phyloP scores from a whole-genome alignment of 2,888 invertebrate species.

The Spatulosminthurus flaviceps region DNA sequence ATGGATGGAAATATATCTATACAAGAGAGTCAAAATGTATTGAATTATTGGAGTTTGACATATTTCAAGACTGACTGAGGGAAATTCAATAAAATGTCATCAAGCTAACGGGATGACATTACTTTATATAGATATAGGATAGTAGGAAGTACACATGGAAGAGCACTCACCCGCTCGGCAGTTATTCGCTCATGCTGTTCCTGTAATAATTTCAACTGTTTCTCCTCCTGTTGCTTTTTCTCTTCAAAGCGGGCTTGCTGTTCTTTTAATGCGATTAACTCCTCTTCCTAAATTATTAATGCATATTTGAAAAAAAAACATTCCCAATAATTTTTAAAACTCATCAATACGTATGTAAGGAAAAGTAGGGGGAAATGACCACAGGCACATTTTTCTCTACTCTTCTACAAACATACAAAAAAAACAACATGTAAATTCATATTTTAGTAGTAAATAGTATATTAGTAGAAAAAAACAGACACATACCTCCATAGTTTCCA shows the following conservation, averaged over 20 bases:
- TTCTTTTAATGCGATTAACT: constrained; percentile 80
- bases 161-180: constrained; percentile 57
- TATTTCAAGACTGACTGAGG: neutral
- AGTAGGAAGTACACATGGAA: neutral
- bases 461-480: neutral
- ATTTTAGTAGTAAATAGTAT: constrained; percentile 24
- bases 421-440: too few relatives aligned
- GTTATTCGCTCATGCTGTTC: constrained; percentile 73
- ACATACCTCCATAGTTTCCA: constrained; percentile 60
- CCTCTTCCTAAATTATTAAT: constrained; percentile 78
- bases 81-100: neutral
- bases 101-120: too few relatives aligned
- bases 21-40: too few relatives aligned
- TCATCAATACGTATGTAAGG: too few relatives aligned
- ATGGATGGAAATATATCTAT: too few relatives aligned
- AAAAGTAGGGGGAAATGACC: too few relatives aligned
- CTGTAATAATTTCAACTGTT: constrained; percentile 82
- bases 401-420: too few relatives aligned
- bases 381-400: too few relatives aligned
- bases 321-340: too few relatives aligned
- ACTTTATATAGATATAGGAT: too few relatives aligned
- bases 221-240: constrained; percentile 81
- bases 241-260: constrained; percentile 79
- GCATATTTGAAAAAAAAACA: neutral
- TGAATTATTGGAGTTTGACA: too few relatives aligned